A percentile compares a stretch with the other conserved stretches of the same genome.
phyloP scores from a whole-genome alignment of 1,140 invertebrate genomes.

The Lucilia cuprina region DNA sequence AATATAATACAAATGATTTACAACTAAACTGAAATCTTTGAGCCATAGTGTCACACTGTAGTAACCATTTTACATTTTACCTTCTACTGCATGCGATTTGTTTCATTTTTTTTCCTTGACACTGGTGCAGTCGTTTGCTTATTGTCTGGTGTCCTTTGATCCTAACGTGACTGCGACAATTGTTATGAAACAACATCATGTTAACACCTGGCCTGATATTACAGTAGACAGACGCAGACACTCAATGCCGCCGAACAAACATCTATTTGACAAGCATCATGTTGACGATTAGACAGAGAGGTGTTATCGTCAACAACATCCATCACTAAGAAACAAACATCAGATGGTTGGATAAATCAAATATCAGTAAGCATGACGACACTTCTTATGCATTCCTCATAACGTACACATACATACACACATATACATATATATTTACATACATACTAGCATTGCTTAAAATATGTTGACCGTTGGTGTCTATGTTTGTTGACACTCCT shows the following conservation, averaged over 20 bases:
- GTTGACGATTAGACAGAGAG: not conserved
- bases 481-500: not conserved
- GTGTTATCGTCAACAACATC: slow-evolving; percentile 20
- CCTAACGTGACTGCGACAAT: slow-evolving; percentile 32
- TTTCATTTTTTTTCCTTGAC: slow-evolving; percentile 13
- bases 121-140: not conserved
- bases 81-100: not conserved
- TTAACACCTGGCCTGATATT: slow-evolving; percentile 16
- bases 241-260: not conserved
- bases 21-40: no score
- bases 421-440: no score
- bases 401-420: no score
- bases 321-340: not conserved
- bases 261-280: not conserved
- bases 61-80: not conserved
- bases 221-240: not conserved
- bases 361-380: not conserved
- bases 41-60: not conserved
- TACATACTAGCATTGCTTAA: not conserved
- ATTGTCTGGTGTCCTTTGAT: slow-evolving; percentile 26
- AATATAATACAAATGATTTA: no score
- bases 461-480: not conserved
- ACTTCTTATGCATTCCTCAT: not conserved
- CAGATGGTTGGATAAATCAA: not conserved
- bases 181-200: slow-evolving; percentile 31